phyloP scores from a whole-genome alignment of 1,140 invertebrate species.

The Asbolus verrucosus region DNA sequence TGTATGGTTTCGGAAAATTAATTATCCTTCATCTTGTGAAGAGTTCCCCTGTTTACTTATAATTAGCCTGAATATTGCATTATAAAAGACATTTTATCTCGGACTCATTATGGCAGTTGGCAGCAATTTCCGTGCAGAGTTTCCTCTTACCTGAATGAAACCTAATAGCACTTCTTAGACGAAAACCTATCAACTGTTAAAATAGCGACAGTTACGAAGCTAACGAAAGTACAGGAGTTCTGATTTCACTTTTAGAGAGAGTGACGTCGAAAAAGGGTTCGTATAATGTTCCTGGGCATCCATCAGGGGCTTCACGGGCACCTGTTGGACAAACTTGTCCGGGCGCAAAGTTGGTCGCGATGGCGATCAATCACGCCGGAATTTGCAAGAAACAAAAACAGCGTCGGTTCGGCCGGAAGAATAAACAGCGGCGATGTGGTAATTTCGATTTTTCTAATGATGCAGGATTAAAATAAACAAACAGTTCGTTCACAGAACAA shows the following conservation, averaged over 20 bases:
- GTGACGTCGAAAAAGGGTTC: background rate
- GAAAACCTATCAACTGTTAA: background rate
- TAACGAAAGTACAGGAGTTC: no score
- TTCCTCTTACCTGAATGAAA: background rate
- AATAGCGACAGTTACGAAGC: background rate
- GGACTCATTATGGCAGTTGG: slow-evolving; percentile 1
- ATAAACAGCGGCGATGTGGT: no score
- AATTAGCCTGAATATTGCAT: slow-evolving; percentile 23
- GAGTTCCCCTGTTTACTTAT: slow-evolving; percentile 24
- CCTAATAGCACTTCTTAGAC: background rate
- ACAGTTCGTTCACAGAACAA: slow-evolving; percentile 25
- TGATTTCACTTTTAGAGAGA: no score
- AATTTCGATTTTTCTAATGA: no score
- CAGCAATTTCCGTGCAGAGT: slow-evolving; percentile 9
- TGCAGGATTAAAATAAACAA: slow-evolving; percentile 35
- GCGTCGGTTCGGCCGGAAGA: background rate
- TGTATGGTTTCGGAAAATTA: slow-evolving; percentile 35
- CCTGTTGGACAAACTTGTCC: slow-evolving; percentile 29
- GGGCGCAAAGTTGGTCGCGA: slow-evolving; percentile 16
- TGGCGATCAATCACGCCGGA: slow-evolving; percentile 16
- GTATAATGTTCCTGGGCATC: background rate
- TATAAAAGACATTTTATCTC: slow-evolving; percentile 31
- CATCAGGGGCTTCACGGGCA: slow-evolving; percentile 19
- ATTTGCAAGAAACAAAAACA: slow-evolving; percentile 9
- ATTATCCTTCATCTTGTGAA: slow-evolving; percentile 23